These are phyloP conservation scores for Andrena flavipes DNA, from an alignment of 2,888 invertebrate genomes.

Conservation along the genomic window DNA sequence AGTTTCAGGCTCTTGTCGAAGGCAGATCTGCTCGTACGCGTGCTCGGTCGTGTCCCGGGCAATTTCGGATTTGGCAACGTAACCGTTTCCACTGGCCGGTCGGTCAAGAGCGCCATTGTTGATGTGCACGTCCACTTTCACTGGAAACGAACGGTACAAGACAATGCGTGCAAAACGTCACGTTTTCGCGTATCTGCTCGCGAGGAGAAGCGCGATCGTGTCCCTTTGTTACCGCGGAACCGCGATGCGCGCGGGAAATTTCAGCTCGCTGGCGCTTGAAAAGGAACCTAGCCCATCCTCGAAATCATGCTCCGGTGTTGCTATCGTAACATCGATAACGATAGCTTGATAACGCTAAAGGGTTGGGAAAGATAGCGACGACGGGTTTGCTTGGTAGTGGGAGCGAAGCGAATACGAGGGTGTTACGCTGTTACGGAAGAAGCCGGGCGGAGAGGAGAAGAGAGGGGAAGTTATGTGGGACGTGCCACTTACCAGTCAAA, in stretches of 20 bases:
- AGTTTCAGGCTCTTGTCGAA: constrained; percentile 76
- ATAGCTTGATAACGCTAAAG: too few relatives aligned
- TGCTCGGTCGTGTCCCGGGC: constrained; percentile 80
- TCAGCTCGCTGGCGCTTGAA: too few relatives aligned
- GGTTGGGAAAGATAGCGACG: too few relatives aligned
- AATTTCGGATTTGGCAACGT: constrained; percentile 76
- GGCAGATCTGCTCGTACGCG: constrained; percentile 83
- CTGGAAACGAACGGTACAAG: constrained; percentile 84
- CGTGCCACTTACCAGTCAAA: constrained; percentile 82
- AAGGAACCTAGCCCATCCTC: too few relatives aligned
- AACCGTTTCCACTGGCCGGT: constrained; percentile 78
- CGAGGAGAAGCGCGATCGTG: neutral
- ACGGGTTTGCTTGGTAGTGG: too few relatives aligned
- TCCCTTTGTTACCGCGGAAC: neutral
- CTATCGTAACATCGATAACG: too few relatives aligned
- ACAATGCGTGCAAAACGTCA: neutral
- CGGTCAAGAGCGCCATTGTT: constrained; percentile 79
- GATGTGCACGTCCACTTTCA: constrained; percentile 93
- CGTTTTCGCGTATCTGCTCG: neutral
- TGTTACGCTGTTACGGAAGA: too few relatives aligned
- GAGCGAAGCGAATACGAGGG: too few relatives aligned
- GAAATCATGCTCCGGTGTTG: too few relatives aligned
- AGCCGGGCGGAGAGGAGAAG: neutral
- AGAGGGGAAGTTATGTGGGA: constrained; percentile 70
- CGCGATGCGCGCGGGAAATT: neutral